Evolutionary conservation across 2,113 vertebrate genomes (phyloP).

Genomic region (Pomatostomus ruficeps): DNA sequence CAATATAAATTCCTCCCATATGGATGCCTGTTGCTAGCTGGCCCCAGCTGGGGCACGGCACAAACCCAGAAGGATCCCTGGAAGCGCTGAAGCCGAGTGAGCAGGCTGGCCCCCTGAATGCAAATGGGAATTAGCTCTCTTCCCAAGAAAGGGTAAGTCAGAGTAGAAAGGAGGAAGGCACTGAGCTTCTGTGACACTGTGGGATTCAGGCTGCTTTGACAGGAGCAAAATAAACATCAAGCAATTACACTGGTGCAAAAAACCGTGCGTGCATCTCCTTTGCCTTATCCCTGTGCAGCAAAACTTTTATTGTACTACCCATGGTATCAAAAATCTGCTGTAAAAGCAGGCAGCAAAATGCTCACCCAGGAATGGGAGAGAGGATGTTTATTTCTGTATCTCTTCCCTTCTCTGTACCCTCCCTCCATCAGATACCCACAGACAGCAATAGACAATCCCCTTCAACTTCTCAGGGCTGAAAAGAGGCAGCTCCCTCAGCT

Average conservation of each 20-base stretch:
- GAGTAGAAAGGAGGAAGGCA: neutral
- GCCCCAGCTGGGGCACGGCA: neutral
- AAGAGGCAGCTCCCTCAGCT: neutral
- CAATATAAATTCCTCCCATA: constrained; percentile 61
- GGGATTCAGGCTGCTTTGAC: neutral
- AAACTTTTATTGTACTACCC: neutral
- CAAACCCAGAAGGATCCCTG: neutral
- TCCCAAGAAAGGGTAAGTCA: neutral
- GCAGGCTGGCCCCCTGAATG: neutral
- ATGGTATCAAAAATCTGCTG: neutral
- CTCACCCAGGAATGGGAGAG: accelerated
- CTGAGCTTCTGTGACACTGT: neutral
- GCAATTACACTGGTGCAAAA: neutral
- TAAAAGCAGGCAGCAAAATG: neutral
- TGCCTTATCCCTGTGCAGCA: neutral
- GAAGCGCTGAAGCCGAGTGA: neutral
- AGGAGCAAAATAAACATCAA: neutral
- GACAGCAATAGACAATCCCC: neutral
- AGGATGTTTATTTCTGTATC: neutral
- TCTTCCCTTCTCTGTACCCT: neutral
- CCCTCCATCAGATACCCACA: neutral
- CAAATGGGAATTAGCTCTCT: neutral
- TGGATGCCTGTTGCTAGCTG: neutral
- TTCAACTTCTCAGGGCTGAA: neutral
- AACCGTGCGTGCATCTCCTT: accelerated